These are phyloP conservation scores for Pseudochromis fuscus DNA, from an alignment of 2,797 vertebrate genomes.

Conservation along the genomic window DNA sequence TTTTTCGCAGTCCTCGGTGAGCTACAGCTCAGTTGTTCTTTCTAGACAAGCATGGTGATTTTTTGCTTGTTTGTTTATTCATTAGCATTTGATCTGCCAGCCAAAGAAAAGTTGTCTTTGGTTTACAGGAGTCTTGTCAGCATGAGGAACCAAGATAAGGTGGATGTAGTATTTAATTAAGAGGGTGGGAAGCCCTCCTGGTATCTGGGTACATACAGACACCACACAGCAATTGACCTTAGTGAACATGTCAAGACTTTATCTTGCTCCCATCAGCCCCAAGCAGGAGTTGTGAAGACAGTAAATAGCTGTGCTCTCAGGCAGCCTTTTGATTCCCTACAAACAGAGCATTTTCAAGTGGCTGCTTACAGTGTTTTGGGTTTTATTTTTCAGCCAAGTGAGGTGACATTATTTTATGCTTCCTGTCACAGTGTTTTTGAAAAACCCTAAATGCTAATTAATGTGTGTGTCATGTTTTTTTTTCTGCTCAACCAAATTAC, in stretches of 20 bases:
- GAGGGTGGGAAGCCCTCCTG: slow-evolving; percentile 64
- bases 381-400: slow-evolving; percentile 34
- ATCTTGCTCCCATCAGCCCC: slow-evolving; percentile 78
- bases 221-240: slow-evolving; percentile 79
- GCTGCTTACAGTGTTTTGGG: slow-evolving; percentile 14
- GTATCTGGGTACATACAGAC: slow-evolving; percentile 75
- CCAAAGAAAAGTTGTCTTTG: slow-evolving; percentile 64
- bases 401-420: slow-evolving; percentile 33
- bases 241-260: slow-evolving; percentile 80
- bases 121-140: slow-evolving; percentile 72
- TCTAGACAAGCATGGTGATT: slow-evolving; percentile 40
- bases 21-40: slow-evolving; percentile 43
- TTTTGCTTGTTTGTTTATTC: slow-evolving; percentile 73
- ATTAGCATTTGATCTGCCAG: slow-evolving; percentile 72
- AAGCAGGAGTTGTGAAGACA: slow-evolving; percentile 66
- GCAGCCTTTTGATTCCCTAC: slow-evolving; percentile 63
- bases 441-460: slow-evolving; percentile 53
- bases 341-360: slow-evolving; percentile 44
- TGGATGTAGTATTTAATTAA: slow-evolving; percentile 81
- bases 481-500: slow-evolving; percentile 27
- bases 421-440: slow-evolving; percentile 33
- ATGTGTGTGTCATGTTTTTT: slow-evolving; percentile 11
- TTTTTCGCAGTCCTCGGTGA: slow-evolving; percentile 53
- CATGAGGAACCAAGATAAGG: slow-evolving; percentile 70
- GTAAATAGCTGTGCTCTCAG: slow-evolving; percentile 65